phyloP scores from a whole-genome alignment of 1,140 invertebrate genomes.

The Musca vetustissima region DNA sequence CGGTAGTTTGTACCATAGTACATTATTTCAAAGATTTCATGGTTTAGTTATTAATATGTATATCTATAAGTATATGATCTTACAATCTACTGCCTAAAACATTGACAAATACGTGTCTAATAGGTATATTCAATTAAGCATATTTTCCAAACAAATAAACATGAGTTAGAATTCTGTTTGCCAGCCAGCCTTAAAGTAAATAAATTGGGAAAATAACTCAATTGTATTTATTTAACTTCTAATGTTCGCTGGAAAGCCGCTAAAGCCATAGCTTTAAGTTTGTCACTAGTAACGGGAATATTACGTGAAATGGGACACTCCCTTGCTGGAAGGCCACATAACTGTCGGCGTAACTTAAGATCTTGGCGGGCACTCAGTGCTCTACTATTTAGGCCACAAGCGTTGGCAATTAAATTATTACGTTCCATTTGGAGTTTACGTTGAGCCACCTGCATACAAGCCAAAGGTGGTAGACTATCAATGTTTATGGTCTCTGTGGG shows the following conservation, averaged over 20 bases:
- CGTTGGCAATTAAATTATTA: constrained; percentile 57
- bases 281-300: constrained; percentile 39
- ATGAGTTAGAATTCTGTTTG: too few relatives aligned
- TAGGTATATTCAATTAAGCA: too few relatives aligned
- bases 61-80: too few relatives aligned
- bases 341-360: constrained; percentile 63
- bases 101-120: too few relatives aligned
- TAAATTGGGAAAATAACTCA: too few relatives aligned
- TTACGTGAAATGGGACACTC: constrained; percentile 53
- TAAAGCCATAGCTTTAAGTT: constrained; percentile 41
- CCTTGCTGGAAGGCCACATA: constrained; percentile 64
- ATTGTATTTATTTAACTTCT: constrained; percentile 29
- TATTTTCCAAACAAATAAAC: too few relatives aligned
- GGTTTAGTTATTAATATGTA: too few relatives aligned
- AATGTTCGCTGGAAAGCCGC: constrained; percentile 43
- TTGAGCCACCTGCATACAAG: constrained; percentile 63
- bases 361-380: constrained; percentile 69
- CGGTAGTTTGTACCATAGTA: too few relatives aligned
- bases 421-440: constrained; percentile 53
- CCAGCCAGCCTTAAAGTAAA: too few relatives aligned
- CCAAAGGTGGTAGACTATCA: constrained; percentile 60
- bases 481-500: constrained; percentile 10
- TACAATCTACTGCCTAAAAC: too few relatives aligned
- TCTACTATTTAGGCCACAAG: constrained; percentile 58
- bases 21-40: too few relatives aligned